Evolutionary conservation across 1,140 invertebrate genomes (phyloP).

Genomic region (Pseudoatta argentina): DNA sequence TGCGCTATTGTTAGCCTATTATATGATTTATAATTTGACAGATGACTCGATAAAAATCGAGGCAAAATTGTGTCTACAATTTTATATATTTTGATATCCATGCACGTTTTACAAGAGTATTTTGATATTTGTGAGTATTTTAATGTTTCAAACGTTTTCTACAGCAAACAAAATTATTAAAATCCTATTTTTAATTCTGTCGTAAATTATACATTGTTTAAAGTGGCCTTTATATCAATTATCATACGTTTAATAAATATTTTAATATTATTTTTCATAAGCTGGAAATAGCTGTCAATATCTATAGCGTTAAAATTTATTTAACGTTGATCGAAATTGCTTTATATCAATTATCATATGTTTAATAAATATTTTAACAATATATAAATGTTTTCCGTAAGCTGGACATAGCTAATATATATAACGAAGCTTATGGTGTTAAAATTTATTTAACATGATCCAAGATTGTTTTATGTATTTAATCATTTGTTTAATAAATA

Average conservation of each 20-base stretch:
- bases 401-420: neutral
- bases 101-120: neutral
- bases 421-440: neutral
- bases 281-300: neutral
- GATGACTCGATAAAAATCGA: neutral
- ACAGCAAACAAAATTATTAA: slow-evolving; percentile 23
- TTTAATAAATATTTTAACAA: slow-evolving; percentile 3
- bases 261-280: neutral
- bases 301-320: neutral
- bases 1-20: neutral
- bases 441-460: neutral
- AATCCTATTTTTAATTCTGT: neutral
- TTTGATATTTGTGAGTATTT: neutral
- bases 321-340: neutral
- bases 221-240: slow-evolving; percentile 1
- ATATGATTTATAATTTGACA: neutral
- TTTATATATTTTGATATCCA: neutral
- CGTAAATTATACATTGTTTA: slow-evolving; percentile 4
- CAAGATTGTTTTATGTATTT: slow-evolving; percentile 3
- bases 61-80: neutral
- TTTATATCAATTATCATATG: slow-evolving; percentile 15
- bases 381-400: neutral
- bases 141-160: neutral
- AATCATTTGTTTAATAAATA: slow-evolving; percentile 8
- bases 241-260: slow-evolving; percentile 1